phyloP scores from a whole-genome alignment of 2,888 invertebrate genomes.

The Tromatobia lineatoria region DNA sequence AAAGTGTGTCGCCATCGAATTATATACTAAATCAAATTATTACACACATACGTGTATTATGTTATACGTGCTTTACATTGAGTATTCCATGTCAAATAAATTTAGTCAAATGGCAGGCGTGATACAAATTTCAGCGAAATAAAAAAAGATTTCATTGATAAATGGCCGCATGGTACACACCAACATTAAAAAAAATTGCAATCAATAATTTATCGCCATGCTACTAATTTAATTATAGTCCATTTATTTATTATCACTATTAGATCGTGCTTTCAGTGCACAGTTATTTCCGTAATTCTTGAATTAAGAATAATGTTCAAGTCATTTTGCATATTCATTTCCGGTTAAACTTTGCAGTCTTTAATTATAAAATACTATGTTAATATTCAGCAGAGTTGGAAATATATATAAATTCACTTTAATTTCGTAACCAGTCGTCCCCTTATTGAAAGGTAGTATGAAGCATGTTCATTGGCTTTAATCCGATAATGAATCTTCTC shows the following conservation, averaged over 20 bases:
- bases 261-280: too few species aligned
- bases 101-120: neutral
- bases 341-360: too few species aligned
- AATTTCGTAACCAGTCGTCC: neutral
- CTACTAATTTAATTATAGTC: too few species aligned
- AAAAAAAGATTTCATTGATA: neutral
- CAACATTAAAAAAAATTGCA: neutral
- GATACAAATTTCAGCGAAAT: neutral
- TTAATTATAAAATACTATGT: too few species aligned
- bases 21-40: conserved; percentile 45
- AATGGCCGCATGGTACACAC: neutral
- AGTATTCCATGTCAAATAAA: neutral
- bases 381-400: too few species aligned
- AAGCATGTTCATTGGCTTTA: neutral
- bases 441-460: neutral
- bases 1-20: conserved; percentile 63
- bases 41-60: conserved; percentile 14
- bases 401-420: too few species aligned
- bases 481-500: neutral
- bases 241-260: too few species aligned
- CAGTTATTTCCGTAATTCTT: too few species aligned
- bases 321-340: too few species aligned
- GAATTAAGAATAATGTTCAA: too few species aligned
- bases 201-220: too few species aligned
- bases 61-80: neutral